These are phyloP conservation scores for Calephelis virginiensis DNA, from an alignment of 1,140 invertebrate species.

Conservation along the genomic window DNA sequence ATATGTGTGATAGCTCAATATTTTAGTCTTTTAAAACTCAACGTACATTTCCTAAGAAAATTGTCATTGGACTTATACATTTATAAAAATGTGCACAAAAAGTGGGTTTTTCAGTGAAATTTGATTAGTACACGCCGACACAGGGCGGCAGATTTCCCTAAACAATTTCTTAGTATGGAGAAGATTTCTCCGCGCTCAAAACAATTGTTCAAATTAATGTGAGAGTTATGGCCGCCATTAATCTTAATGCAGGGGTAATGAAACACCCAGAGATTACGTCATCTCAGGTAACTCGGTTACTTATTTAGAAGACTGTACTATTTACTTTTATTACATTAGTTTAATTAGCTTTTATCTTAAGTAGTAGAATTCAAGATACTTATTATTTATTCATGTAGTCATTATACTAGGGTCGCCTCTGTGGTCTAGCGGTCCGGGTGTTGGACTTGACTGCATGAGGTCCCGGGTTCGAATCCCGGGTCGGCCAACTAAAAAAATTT, in stretches of 20 bases:
- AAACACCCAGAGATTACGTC: slow-evolving; percentile 8
- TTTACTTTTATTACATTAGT: too few relatives aligned
- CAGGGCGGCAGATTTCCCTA: neutral
- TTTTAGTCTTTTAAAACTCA: too few relatives aligned
- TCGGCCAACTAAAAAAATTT: too few relatives aligned
- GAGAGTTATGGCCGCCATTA: slow-evolving; percentile 8
- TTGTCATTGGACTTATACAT: neutral
- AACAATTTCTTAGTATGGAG: slow-evolving; percentile 2
- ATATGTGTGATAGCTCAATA: too few relatives aligned
- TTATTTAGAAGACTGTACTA: neutral
- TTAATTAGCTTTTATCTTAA: too few relatives aligned
- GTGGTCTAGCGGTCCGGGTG: too few relatives aligned
- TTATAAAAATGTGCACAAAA: neutral
- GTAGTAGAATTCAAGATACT: too few relatives aligned
- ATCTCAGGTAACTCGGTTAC: neutral
- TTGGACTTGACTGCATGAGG: too few relatives aligned
- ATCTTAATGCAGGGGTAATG: slow-evolving; percentile 4
- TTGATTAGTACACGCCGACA: neutral
- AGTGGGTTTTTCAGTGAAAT: neutral
- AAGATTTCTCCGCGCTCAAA: slow-evolving; percentile 12
- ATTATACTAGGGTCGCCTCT: too few relatives aligned
- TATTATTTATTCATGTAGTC: too few relatives aligned
- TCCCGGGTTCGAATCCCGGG: too few relatives aligned
- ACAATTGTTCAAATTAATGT: slow-evolving; percentile 12
- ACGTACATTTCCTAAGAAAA: too few relatives aligned